These are phyloP conservation scores for Nesogale talazaci DNA, from an alignment of 2,113 vertebrate species.

Conservation along the genomic window DNA sequence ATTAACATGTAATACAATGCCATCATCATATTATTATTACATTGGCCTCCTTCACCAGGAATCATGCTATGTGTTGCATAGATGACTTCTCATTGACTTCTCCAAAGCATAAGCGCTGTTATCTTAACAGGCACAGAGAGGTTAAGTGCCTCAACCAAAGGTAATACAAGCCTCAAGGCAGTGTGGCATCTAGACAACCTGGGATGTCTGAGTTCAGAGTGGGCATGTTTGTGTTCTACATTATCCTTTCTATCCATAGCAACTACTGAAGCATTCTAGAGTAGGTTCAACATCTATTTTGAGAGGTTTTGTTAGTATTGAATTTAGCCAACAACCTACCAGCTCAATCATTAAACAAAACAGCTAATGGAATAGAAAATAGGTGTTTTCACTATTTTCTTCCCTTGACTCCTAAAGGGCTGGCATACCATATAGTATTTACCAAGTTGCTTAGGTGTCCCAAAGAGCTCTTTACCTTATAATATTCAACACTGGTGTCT, in stretches of 20 bases:
- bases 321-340: not conserved
- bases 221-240: not conserved
- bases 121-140: slow-evolving; percentile 7
- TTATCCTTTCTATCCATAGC: not conserved
- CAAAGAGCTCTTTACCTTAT: not conserved
- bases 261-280: not conserved
- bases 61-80: not conserved
- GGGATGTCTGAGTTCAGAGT: not conserved
- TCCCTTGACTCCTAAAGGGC: not conserved
- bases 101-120: not conserved
- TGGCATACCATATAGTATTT: not conserved
- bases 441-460: not conserved
- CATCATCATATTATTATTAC: not conserved
- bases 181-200: not conserved
- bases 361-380: not conserved
- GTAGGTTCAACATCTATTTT: not conserved
- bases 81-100: not conserved
- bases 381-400: not conserved
- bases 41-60: not conserved
- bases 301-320: not conserved
- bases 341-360: not conserved
- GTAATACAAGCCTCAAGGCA: not conserved
- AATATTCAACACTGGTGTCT: not conserved
- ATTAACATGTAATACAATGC: not conserved
- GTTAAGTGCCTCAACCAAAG: not conserved